Evolutionary conservation across 2,888 invertebrate species (phyloP).

Genomic region (Aporophyla lueneburgensis): DNA sequence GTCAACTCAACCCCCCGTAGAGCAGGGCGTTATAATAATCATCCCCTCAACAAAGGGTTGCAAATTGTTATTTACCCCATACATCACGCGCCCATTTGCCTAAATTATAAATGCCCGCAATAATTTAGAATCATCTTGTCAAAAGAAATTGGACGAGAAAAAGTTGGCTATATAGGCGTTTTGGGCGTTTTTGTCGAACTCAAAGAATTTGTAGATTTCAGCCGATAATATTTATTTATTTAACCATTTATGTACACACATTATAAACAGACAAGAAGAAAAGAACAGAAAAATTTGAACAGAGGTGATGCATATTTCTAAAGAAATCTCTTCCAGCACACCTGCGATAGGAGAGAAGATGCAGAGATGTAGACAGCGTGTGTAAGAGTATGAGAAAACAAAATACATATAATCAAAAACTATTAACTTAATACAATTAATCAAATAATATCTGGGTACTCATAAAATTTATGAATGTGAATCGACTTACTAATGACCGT

Average conservation of each 20-base stretch:
- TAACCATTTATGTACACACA: too few species aligned
- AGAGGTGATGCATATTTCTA: too few species aligned
- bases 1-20: slow-evolving; percentile 76
- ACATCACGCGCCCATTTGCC: slow-evolving; percentile 84
- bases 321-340: too few species aligned
- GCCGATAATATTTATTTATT: too few species aligned
- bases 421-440: too few species aligned
- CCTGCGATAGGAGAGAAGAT: too few species aligned
- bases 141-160: slow-evolving; percentile 52
- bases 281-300: too few species aligned
- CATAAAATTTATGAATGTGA: not conserved
- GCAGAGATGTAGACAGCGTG: too few species aligned
- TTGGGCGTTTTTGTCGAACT: not conserved
- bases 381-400: too few species aligned
- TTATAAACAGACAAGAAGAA: too few species aligned
- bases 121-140: slow-evolving; percentile 89
- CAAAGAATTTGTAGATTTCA: slow-evolving; percentile 2
- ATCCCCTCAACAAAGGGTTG: slow-evolving; percentile 85
- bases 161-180: too few species aligned
- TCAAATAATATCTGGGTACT: not conserved
- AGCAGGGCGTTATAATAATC: slow-evolving; percentile 80
- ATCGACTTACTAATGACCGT: not conserved
- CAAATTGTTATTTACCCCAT: slow-evolving; percentile 89
- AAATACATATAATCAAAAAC: too few species aligned
- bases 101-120: slow-evolving; percentile 84